Conservation (phyloP, 2,113 vertebrate species). For the Pterocles gutturalis region DNA sequence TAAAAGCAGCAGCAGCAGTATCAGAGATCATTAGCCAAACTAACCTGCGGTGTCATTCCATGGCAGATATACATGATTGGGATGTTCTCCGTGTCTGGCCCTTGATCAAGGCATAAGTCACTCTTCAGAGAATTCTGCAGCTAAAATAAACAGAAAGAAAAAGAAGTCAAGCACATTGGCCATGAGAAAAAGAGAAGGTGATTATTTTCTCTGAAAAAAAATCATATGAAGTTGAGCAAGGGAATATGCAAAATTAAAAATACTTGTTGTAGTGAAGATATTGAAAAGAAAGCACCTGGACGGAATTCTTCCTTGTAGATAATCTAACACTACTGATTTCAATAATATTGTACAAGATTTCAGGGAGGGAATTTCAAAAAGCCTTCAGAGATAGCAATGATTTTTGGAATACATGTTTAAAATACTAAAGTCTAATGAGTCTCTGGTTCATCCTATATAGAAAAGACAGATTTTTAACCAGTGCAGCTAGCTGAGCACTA, state of each 20-base stretch:
- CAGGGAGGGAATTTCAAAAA: neutral
- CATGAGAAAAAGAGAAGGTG: neutral
- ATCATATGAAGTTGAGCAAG: neutral
- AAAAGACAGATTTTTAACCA: neutral
- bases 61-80: conserved; percentile 98
- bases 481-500: neutral
- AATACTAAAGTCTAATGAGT: neutral
- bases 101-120: conserved; percentile 97
- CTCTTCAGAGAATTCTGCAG: conserved; percentile 95
- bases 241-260: neutral
- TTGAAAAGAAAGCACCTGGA: neutral
- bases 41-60: conserved; percentile 96
- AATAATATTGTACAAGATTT: neutral
- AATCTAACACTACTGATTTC: neutral
- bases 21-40: conserved; percentile 31
- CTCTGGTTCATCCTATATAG: neutral
- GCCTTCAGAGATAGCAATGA: neutral
- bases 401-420: rapidly evolving
- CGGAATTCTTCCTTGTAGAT: neutral
- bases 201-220: neutral
- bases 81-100: conserved; percentile 94
- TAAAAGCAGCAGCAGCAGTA: neutral
- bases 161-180: conserved; percentile 19
- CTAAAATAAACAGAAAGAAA: conserved; percentile 74
- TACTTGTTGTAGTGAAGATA: neutral